Percentiles rank a stretch among this genome's conserved stretches.
phyloP scores from a whole-genome alignment of 92 coral and sea anemone genomes.

The Pocillopora grandis region DNA sequence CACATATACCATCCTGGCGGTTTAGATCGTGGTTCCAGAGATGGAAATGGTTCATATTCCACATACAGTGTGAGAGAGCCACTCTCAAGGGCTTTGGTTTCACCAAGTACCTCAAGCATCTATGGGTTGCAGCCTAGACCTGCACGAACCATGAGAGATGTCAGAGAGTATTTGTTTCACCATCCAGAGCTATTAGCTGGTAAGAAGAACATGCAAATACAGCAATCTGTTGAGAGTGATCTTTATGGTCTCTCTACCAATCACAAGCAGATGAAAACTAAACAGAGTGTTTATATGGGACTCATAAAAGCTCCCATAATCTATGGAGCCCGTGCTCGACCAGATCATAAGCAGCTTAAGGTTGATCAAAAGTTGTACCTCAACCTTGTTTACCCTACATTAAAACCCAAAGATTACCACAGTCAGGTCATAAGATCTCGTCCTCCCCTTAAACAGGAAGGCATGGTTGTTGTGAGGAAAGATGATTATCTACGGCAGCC shows the following conservation, averaged over 20 bases:
- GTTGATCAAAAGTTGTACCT: conserved; percentile 87
- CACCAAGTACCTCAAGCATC: conserved; percentile 23
- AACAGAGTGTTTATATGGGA: conserved; percentile 89
- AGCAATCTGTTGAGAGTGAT: conserved; percentile 39
- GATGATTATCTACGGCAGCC: conserved; percentile 51
- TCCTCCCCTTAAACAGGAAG: conserved; percentile 40
- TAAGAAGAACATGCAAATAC: conserved; percentile 52
- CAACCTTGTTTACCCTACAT: conserved; percentile 79
- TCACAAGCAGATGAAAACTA: conserved; percentile 86
- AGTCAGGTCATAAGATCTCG: conserved; percentile 48
- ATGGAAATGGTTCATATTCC: conserved; percentile 30
- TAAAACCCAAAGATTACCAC: conserved; percentile 54
- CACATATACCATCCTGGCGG: conserved; percentile 32
- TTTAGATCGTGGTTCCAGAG: conserved; percentile 18
- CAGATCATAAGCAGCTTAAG: conserved; percentile 67
- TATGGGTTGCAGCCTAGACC: conserved; percentile 30
- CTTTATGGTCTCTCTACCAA: conserved; percentile 41
- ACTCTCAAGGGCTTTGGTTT: conserved; percentile 26
- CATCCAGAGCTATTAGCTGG: conserved; percentile 69
- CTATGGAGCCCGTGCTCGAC: conserved; percentile 71
- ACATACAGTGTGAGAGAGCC: conserved; percentile 13
- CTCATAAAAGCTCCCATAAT: conserved; percentile 77
- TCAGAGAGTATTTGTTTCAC: conserved; percentile 64
- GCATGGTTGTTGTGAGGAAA: conserved; percentile 81
- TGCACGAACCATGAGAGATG: conserved; percentile 68